Evolutionary conservation across 2,113 vertebrate genomes (phyloP).

Genomic region (Emydura subglobosa): DNA sequence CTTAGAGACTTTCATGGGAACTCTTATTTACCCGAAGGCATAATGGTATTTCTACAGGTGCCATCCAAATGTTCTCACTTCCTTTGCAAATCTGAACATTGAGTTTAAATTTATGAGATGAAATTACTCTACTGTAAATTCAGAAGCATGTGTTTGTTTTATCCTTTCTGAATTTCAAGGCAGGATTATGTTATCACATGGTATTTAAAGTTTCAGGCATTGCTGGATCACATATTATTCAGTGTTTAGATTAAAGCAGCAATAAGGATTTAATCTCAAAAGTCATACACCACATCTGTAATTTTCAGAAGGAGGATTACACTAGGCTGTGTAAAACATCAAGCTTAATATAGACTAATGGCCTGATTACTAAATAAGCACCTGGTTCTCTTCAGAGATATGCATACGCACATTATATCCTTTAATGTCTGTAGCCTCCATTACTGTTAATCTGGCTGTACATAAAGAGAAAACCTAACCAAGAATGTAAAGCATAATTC

Average conservation of each 20-base stretch:
- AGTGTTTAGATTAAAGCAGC: slow-evolving; percentile 43
- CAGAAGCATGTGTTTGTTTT: not conserved
- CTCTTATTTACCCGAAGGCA: not conserved
- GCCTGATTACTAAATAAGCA: not conserved
- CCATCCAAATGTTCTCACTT: fast-evolving
- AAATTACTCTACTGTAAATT: not conserved
- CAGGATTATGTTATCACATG: not conserved
- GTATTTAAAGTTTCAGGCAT: not conserved
- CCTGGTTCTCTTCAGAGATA: slow-evolving; percentile 11
- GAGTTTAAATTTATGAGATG: not conserved
- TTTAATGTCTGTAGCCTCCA: fast-evolving
- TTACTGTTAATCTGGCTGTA: not conserved
- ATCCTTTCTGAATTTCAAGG: not conserved
- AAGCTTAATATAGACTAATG: not conserved
- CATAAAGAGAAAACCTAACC: not conserved
- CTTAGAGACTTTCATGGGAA: not conserved
- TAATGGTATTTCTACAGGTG: not conserved
- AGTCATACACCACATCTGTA: not conserved
- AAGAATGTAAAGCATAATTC: not conserved
- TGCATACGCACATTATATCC: not conserved
- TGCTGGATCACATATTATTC: fast-evolving
- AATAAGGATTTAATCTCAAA: slow-evolving; percentile 5
- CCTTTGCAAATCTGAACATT: not conserved
- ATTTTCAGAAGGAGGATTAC: slow-evolving; percentile 28
- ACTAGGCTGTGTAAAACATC: not conserved